These are phyloP conservation scores for Stenodema calcarata DNA, from an alignment of 2,888 invertebrate species.

Conservation along the genomic window DNA sequence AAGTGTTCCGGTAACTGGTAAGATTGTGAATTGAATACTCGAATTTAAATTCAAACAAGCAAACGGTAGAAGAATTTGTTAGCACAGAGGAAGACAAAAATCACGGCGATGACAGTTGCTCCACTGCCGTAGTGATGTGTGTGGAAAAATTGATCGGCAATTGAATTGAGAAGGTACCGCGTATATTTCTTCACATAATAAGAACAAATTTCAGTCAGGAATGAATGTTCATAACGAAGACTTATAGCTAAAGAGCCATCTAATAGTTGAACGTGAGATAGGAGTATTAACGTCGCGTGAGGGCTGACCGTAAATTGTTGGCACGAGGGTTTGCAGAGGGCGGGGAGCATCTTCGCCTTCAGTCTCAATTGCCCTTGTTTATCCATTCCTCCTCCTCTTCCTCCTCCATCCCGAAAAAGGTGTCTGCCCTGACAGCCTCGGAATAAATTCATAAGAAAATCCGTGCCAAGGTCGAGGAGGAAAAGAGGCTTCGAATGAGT, in stretches of 20 bases:
- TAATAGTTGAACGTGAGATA: background rate
- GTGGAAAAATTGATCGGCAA: too few species aligned
- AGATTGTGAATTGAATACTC: too few species aligned
- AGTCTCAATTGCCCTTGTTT: background rate
- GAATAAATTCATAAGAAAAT: background rate
- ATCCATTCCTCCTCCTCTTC: background rate
- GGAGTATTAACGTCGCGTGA: background rate
- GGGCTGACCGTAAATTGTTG: background rate
- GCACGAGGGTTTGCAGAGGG: background rate
- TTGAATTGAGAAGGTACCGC: too few species aligned
- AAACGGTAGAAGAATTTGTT: too few species aligned
- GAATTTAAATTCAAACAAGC: too few species aligned
- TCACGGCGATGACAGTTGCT: too few species aligned
- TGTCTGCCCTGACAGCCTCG: background rate
- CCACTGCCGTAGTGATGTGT: too few species aligned
- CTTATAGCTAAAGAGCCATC: background rate
- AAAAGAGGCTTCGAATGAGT: background rate
- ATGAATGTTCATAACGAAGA: background rate
- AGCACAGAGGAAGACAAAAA: too few species aligned
- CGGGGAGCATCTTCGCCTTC: background rate
- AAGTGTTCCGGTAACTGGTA: too few species aligned
- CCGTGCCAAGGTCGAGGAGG: background rate
- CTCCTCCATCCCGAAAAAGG: background rate
- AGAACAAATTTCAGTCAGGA: background rate
- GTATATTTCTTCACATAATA: too few species aligned